These are phyloP conservation scores for Eurytoma adleriae DNA, from an alignment of 2,888 invertebrate species.

Conservation along the genomic window DNA sequence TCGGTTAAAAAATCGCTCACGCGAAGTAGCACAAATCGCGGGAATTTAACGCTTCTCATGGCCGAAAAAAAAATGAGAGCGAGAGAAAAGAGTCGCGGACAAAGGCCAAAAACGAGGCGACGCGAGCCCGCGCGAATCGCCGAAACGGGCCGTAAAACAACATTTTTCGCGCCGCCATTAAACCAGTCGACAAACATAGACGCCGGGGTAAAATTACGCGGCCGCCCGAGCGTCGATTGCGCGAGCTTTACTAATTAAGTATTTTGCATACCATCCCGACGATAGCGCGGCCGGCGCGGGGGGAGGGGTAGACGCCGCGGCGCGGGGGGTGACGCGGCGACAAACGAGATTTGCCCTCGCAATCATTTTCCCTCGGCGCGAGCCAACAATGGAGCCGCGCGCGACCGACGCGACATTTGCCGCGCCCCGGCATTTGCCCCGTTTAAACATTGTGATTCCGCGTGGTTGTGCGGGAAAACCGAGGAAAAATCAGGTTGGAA, in stretches of 20 bases:
- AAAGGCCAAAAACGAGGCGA: neutral
- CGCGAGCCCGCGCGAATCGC: neutral
- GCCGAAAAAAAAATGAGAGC: neutral
- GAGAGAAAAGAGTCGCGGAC: neutral
- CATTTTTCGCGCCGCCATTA: conserved; percentile 39
- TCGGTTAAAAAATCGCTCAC: too few relatives aligned
- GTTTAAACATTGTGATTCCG: neutral
- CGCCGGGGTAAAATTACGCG: neutral
- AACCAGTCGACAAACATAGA: conserved; percentile 7
- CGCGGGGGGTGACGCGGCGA: neutral
- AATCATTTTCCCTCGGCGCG: conserved; percentile 27
- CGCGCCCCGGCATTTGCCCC: neutral
- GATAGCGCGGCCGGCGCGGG: neutral
- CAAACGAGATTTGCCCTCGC: conserved; percentile 37
- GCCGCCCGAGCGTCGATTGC: neutral
- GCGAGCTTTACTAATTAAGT: conserved; percentile 45
- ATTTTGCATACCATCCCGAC: conserved; percentile 40
- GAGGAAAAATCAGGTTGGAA: conserved; percentile 5
- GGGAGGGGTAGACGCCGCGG: neutral
- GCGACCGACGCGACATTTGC: neutral
- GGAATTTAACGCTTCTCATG: too few relatives aligned
- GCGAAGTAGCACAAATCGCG: too few relatives aligned
- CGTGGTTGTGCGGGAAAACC: neutral
- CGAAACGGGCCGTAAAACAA: conserved; percentile 38
- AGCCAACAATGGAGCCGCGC: neutral